Percentiles rank a stretch among this genome's conserved stretches.
Evolutionary conservation across 2,113 vertebrate species (phyloP).

Genomic region (Phalacrocorax brasilianus): DNA sequence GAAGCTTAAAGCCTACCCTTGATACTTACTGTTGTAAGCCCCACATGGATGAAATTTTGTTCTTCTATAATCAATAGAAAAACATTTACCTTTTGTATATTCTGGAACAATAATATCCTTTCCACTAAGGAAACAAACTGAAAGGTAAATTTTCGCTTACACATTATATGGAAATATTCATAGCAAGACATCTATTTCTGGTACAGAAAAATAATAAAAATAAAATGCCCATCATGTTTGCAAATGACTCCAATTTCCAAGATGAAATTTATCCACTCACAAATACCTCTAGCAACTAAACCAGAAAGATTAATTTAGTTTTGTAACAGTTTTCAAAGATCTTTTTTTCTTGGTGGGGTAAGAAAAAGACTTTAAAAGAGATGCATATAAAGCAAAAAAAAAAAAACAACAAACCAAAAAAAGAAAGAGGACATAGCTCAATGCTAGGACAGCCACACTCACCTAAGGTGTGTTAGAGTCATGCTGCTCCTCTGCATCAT

Average conservation of each 20-base stretch:
- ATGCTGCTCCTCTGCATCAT: background rate
- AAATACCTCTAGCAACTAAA: background rate
- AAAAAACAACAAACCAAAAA: too few species aligned
- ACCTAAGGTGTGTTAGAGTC: rapidly evolving
- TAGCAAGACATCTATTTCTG: background rate
- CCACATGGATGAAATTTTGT: background rate
- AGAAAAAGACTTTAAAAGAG: background rate
- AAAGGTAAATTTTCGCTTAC: background rate
- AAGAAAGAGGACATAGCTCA: background rate
- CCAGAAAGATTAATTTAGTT: background rate
- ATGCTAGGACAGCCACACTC: background rate
- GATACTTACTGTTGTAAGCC: background rate
- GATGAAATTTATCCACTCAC: background rate
- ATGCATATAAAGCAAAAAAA: background rate
- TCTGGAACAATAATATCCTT: background rate
- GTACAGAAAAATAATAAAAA: background rate
- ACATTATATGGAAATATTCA: background rate
- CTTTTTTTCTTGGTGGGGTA: background rate
- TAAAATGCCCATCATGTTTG: background rate
- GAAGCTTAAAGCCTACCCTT: background rate
- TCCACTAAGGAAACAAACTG: background rate
- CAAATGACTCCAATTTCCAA: background rate
- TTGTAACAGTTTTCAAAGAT: background rate
- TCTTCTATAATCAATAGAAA: background rate
- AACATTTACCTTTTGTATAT: background rate